Conservation (phyloP, 2,113 vertebrate genomes). For the Ceratotherium simum region DNA sequence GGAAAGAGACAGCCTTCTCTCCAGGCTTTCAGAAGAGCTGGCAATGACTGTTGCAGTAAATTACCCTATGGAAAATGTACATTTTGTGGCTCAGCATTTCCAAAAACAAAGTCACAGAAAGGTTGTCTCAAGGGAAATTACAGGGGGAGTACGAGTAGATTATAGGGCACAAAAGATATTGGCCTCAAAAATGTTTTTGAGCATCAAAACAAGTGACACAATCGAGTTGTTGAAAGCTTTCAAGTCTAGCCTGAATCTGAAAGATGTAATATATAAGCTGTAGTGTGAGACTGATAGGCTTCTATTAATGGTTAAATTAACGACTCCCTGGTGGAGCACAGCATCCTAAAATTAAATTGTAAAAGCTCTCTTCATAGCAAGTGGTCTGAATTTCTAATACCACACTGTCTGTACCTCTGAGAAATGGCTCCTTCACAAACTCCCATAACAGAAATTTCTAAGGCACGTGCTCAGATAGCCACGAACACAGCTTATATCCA, state of each 20-base stretch:
- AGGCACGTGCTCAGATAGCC: background rate
- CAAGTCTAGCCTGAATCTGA: conserved; percentile 68
- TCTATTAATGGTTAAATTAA: background rate
- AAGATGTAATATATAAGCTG: conserved; percentile 65
- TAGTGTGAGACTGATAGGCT: conserved; percentile 23
- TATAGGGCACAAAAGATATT: conserved; percentile 78
- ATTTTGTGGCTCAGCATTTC: conserved; percentile 47
- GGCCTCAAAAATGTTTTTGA: conserved; percentile 64
- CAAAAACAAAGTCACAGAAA: conserved; percentile 73
- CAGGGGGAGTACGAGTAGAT: conserved; percentile 59
- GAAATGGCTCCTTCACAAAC: background rate
- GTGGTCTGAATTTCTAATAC: background rate
- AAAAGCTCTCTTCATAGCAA: background rate
- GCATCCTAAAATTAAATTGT: background rate
- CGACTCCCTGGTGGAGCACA: background rate
- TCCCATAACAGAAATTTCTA: background rate
- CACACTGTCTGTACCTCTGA: background rate
- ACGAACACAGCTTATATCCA: background rate
- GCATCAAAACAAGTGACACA: conserved; percentile 74
- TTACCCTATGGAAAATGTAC: conserved; percentile 70
- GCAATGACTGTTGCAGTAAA: conserved; percentile 73
- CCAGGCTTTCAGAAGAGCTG: conserved; percentile 49
- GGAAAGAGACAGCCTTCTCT: conserved; percentile 61
- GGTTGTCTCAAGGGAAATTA: conserved; percentile 82
- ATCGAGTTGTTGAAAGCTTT: conserved; percentile 63